Evolutionary conservation across 2,888 invertebrate species (phyloP).

Genomic region (Isoperla grammatica): DNA sequence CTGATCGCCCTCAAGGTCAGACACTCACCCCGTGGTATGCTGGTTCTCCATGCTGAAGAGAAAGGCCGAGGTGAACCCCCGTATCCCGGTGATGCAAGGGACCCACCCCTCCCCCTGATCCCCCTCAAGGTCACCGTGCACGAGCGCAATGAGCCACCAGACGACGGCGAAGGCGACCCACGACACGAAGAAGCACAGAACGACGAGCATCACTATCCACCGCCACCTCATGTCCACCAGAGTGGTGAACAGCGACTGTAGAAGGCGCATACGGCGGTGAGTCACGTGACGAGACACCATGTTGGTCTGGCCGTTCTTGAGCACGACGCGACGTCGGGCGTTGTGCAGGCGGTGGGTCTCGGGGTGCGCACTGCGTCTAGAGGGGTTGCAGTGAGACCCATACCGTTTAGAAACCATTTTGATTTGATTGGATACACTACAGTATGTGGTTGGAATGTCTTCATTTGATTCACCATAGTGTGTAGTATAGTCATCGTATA

Average conservation of each 20-base stretch:
- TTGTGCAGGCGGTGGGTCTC: no score
- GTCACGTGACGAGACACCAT: background rate
- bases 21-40: constrained; percentile 61
- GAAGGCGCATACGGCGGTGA: constrained; percentile 41
- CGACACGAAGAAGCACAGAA: constrained; percentile 58
- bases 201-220: constrained; percentile 58
- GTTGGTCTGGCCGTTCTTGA: background rate
- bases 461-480: no score
- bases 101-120: constrained; percentile 37
- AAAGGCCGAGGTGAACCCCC: constrained; percentile 54
- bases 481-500: no score
- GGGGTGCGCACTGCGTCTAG: no score
- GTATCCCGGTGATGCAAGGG: constrained; percentile 50
- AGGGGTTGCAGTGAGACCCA: no score
- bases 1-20: no score
- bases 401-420: no score
- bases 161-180: constrained; percentile 74
- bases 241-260: constrained; percentile 58
- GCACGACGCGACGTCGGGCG: no score
- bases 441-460: no score
- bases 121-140: constrained; percentile 64
- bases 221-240: constrained; percentile 70
- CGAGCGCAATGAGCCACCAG: constrained; percentile 70
- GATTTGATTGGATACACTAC: no score
- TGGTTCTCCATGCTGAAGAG: constrained; percentile 86